Conservation (phyloP, 2,113 vertebrate genomes). For the Xyrauchen texanus region DNA sequence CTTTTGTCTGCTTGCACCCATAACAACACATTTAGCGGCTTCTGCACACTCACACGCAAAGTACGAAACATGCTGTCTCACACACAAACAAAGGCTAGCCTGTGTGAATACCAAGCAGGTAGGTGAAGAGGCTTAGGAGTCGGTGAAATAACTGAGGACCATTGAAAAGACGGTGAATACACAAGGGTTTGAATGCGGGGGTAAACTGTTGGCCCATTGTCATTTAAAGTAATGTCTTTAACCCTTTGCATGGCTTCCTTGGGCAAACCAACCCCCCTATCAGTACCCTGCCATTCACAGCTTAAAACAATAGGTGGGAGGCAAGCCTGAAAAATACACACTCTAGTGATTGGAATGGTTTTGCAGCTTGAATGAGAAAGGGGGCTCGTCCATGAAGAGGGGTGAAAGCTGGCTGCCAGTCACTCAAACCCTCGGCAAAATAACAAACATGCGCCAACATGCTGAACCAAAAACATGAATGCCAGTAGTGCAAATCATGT, state of each 20-base stretch:
- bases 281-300: conserved; percentile 71
- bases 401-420: conserved; percentile 34
- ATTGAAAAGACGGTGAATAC: conserved; percentile 85
- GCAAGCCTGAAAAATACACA: conserved; percentile 16
- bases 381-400: conserved; percentile 32
- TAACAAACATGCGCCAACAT: conserved; percentile 71
- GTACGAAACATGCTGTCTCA: conserved; percentile 73
- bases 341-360: conserved; percentile 15
- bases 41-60: conserved; percentile 59
- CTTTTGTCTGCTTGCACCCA: conserved; percentile 66
- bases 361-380: conserved; percentile 32
- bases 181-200: conserved; percentile 81
- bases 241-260: conserved; percentile 80
- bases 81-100: conserved; percentile 68
- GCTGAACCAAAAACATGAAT: conserved; percentile 63
- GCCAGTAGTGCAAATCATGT: conserved; percentile 60
- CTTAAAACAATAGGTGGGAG: conserved; percentile 65
- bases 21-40: conserved; percentile 70
- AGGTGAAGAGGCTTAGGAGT: conserved; percentile 77
- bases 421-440: conserved; percentile 57
- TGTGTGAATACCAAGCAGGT: conserved; percentile 88
- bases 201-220: conserved; percentile 88
- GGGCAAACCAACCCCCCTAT: conserved; percentile 62
- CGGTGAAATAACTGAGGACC: conserved; percentile 73
- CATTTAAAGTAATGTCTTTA: conserved; percentile 91